Evolutionary conservation across 2,888 invertebrate species (phyloP).

Genomic region (Hemaris fuciformis): DNA sequence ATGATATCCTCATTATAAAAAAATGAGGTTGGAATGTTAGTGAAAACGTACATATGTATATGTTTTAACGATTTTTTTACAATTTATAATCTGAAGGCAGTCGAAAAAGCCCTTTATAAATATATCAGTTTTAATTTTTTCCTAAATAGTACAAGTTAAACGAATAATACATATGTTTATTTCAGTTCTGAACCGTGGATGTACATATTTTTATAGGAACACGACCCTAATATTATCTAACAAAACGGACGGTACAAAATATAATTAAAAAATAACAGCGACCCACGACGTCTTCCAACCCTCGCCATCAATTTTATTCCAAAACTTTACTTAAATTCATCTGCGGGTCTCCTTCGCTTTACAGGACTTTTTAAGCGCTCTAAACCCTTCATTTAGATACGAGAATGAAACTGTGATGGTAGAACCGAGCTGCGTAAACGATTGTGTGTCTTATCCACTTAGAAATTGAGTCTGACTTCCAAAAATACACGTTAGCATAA

Average conservation of each 20-base stretch:
- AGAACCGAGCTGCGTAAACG: neutral
- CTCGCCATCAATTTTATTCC: slow-evolving; percentile 52
- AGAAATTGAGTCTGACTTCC: neutral
- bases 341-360: slow-evolving; percentile 46
- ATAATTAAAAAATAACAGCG: slow-evolving; percentile 53
- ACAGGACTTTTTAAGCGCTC: slow-evolving; percentile 55
- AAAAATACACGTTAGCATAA: slow-evolving; percentile 14
- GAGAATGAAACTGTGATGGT: slow-evolving; percentile 17
- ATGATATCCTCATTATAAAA: too few relatives aligned
- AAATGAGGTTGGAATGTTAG: too few relatives aligned
- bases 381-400: slow-evolving; percentile 32
- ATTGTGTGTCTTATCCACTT: neutral
- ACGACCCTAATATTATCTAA: neutral
- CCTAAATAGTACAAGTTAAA: too few relatives aligned
- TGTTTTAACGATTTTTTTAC: too few relatives aligned
- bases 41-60: too few relatives aligned
- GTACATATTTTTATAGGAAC: neutral
- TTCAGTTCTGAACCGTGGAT: neutral
- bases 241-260: slow-evolving; percentile 40
- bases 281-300: slow-evolving; percentile 26
- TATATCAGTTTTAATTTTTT: too few relatives aligned
- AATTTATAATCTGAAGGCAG: too few relatives aligned
- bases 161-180: neutral
- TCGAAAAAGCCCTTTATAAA: too few relatives aligned
- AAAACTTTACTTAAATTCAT: slow-evolving; percentile 54